Base-by-base conservation (phyloP, 1,140 invertebrate genomes). In the Pygmarrhopalites habei region DNA sequence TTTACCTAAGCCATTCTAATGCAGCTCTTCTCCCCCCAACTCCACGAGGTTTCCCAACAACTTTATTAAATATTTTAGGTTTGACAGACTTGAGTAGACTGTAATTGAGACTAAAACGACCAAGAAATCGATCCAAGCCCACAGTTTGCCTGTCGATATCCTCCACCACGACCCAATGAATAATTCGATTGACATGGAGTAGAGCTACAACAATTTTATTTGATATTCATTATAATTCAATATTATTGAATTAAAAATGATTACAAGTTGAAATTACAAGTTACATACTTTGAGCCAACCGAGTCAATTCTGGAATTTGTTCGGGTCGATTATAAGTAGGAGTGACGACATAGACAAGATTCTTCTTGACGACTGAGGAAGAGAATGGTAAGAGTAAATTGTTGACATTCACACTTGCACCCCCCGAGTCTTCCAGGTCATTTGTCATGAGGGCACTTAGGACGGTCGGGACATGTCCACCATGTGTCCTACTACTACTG, bases 1-100 rank as follows among this genome's bases (percentile, higher is more conserved):
- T 79, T 39, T 76, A 72, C 29, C 79, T 70, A 12, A 86, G 72
- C 81, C 84, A 86, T 39, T 75, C 62, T 5, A 87, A 71, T 2
- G 79, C 85, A 52, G 80, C 77, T 67, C 84, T 79, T 58, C 85
- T 74, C 71, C 85, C 85, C 12, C 80, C 75, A 2, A 86, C 83
- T 12, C 85, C 85, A 58, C 84, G 71, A 14, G 84, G 84, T 39
- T 70, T 69, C 15, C 32, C 70, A 1, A 70, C 64, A 39, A 70
- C 56, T 56, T 62, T 67, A 7, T 52, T 56, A 2, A 46, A 21
- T 15, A 51, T 29, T 60, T 60, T 55, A 17, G 61, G 55, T 23
- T 49, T 52, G 5, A 65, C 15, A 1, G 63, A 66, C 26, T 64
- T 71, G 10, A 71, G 41, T 2, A 68, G 19, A 32, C 60, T 68